Evolutionary conservation across 2,797 vertebrate species (phyloP), one percentile per base, ranked within the genome.

Genomic region (Pygocentrus nattereri): DNA sequence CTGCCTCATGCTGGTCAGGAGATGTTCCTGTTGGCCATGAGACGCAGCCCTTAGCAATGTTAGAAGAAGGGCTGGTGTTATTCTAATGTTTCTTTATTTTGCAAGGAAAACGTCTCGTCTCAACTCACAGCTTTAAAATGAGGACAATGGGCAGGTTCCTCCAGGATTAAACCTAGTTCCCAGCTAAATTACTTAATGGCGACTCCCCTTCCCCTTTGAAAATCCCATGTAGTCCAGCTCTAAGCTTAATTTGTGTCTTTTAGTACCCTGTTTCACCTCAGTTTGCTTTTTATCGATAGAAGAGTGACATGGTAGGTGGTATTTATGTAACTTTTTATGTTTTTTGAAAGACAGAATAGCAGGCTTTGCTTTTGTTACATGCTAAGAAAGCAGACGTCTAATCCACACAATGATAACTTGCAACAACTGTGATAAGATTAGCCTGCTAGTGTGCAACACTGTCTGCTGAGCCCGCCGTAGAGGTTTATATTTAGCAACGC

Each of bases 401-500:
- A 47, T 52, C 8, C 71, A 11, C 56, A 64, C 71, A 54, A 69
- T 73, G 59, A 69, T 54, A 47, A 73, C 72, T 44, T 74, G 74
- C 64, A 5, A 21, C 82, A 74, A 78, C 75, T 68, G 34, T 56
- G 41, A 76, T 59, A 34, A 50, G 68, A 84, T 86, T 80, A 80
- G 76, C 38, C 68, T 74, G 62, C 23, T 50, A 67, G 38, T 54
- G 23, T 79, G 68, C 59, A 52, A 19, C 25, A 13, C 68, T 72
- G 47, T 59, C 72, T 74, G 72, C 25, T 56, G 11, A 64, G 80
- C 47, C 52, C 50, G 21, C 11, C 19, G 19, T 27, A 16, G 21
- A 65, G 79, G 68, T 74, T 74, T 84, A 84, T 86, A 82, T 79
- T 79, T 84, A 84, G 82, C 58, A 73, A 34, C n/a, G 4, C 18